phyloP scores from a whole-genome alignment of 2,113 vertebrate genomes.

The Tamias sibiricus region DNA sequence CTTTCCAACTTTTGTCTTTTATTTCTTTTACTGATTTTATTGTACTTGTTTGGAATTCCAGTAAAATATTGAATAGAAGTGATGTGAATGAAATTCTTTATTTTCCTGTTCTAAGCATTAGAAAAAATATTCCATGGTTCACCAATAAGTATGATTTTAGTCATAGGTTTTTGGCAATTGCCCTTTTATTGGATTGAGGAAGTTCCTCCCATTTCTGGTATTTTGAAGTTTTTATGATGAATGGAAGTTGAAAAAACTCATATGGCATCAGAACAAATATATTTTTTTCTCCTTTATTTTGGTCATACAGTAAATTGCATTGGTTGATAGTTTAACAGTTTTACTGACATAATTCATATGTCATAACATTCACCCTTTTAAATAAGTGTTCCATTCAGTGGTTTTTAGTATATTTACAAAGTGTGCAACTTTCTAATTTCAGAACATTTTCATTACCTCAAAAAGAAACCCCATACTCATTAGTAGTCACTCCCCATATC shows the following conservation, averaged over 20 bases:
- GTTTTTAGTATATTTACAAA: not conserved
- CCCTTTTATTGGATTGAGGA: not conserved
- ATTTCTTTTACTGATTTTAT: constrained; percentile 2
- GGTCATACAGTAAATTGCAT: not conserved
- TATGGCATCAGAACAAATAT: not conserved
- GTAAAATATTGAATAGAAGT: not conserved
- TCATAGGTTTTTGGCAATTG: not conserved
- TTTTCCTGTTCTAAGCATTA: not conserved
- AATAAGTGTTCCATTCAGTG: not conserved
- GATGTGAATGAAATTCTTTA: not conserved
- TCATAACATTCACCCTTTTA: constrained; percentile 4
- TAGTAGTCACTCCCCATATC: not conserved
- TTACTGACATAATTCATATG: not conserved
- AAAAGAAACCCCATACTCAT: not conserved
- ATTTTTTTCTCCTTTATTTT: constrained; percentile 37
- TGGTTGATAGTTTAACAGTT: constrained; percentile 35
- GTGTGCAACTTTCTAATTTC: not conserved
- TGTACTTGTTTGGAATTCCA: not conserved
- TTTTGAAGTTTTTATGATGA: not conserved
- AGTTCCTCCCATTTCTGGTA: not conserved
- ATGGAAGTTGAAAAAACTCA: not conserved
- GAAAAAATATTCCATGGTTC: not conserved
- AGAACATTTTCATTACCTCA: constrained; percentile 20
- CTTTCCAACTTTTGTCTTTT: not conserved
- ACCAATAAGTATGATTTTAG: not conserved